phyloP scores from a whole-genome alignment of 2,797 vertebrate genomes.

The Botia kubotai region DNA sequence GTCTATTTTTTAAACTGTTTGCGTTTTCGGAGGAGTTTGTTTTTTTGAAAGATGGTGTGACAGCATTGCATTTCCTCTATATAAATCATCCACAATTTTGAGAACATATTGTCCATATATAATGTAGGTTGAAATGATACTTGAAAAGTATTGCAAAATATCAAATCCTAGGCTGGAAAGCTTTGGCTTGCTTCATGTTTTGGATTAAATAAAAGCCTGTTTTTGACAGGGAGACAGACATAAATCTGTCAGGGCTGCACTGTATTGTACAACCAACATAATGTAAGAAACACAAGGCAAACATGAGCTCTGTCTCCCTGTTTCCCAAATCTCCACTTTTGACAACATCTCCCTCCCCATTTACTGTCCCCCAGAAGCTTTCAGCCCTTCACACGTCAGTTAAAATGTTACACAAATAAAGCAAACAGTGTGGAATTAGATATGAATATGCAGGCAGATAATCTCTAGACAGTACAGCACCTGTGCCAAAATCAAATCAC shows the following conservation, averaged over 20 bases:
- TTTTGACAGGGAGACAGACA: constrained; percentile 33
- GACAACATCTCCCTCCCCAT: not conserved
- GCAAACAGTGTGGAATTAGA: not conserved
- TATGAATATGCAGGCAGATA: not conserved
- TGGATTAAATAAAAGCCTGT: constrained; percentile 53
- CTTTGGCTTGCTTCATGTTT: constrained; percentile 17
- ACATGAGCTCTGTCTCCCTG: not conserved
- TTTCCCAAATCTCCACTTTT: constrained; percentile 12
- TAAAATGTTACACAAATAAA: not conserved
- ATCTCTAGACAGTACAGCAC: constrained; percentile 1
- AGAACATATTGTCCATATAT: constrained; percentile 50
- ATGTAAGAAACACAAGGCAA: constrained; percentile 12
- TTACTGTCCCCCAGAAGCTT: not conserved
- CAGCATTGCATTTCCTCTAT: constrained; percentile 56
- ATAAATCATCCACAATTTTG: constrained; percentile 72
- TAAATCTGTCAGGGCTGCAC: constrained; percentile 32
- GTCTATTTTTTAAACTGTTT: constrained; percentile 68
- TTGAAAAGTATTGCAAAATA: constrained; percentile 61
- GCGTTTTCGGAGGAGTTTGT: constrained; percentile 64
- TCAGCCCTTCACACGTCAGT: not conserved
- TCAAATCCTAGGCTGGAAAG: constrained; percentile 14
- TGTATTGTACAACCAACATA: constrained; percentile 16
- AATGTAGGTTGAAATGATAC: constrained; percentile 65
- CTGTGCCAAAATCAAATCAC: constrained; percentile 1
- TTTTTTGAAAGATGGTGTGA: constrained; percentile 62